Evolutionary conservation across 2,113 vertebrate genomes (phyloP), one percentile per base, ranked within the genome.

Genomic region (Coptodon rendalli): DNA sequence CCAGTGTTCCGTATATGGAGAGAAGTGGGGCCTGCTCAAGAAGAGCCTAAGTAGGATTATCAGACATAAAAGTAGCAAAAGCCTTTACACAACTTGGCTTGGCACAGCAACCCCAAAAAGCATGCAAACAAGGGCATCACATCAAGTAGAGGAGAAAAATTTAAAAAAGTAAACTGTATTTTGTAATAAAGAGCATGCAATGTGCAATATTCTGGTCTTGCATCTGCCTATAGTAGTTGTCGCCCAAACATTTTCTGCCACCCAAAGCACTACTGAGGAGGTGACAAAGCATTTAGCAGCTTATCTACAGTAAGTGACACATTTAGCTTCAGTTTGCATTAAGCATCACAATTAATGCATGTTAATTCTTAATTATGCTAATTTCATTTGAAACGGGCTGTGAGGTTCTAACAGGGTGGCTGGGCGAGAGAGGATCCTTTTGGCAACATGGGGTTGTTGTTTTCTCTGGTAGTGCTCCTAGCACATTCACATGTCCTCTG

Each of bases 341-440:
- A 97, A 97, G 96, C 97, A 96, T 97, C 97, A 97, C 97, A 98
- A 99, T 99, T 98, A 99, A 98, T 98, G 97, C 97, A 96, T 97
- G 98, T 98, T 98, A 98, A 98, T 98, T 98, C 98, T 98, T 98
- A 98, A 99, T 99, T 98, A 98, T 97, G 96, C 96, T 97, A 97
- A 98, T 99, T 98, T 96, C 96, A 97, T 97, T 97, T 97, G 97
- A 97, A 97, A 97, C 95, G 56, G 96, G 95, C 96, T 97, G 97
- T 96, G 96, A 97, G 97, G 97, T 97, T 97, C 95, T 96, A 96
- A 90, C 96, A 96, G 97, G 97, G 97, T 96, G 98, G 97, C 97
- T 97, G 96, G 96, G 97, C 93, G 90, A 96, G 96, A 97, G 96
- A 96, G 87, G 82, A 96, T 96, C 95, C 96, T 95, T 73, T 95